These are phyloP conservation scores for Aporrectodea caliginosa DNA, from an alignment of 1,140 invertebrate species.

Conservation along the genomic window DNA sequence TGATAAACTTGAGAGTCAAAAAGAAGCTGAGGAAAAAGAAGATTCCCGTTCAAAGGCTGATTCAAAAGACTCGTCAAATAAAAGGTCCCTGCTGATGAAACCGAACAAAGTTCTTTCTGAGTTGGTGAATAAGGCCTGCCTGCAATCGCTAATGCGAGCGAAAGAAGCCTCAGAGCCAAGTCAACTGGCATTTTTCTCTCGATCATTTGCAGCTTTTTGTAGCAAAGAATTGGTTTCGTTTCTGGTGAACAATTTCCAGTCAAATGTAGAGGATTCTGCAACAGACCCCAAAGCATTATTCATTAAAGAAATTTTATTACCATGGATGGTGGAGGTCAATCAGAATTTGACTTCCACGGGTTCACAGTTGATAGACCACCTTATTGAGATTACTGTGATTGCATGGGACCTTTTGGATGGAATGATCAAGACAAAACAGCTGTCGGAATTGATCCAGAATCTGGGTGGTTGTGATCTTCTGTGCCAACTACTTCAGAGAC, in stretches of 20 bases:
- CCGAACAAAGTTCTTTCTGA: too few relatives aligned
- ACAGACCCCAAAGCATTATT: too few relatives aligned
- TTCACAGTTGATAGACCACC: neutral
- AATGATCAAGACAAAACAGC: neutral
- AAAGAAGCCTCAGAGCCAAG: neutral
- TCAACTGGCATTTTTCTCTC: neutral
- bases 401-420: neutral
- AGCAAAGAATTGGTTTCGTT: neutral
- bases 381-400: neutral
- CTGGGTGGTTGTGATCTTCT: neutral
- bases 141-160: neutral
- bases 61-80: too few relatives aligned
- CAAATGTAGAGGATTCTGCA: too few relatives aligned
- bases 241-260: neutral
- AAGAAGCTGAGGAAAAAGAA: too few relatives aligned
- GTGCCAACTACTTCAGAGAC: neutral
- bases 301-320: slow-evolving; percentile 8
- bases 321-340: slow-evolving; percentile 10
- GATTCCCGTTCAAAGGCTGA: too few relatives aligned
- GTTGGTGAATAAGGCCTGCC: neutral
- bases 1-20: too few relatives aligned
- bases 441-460: neutral
- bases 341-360: slow-evolving; percentile 28
- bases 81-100: too few relatives aligned
- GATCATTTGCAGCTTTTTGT: neutral